Conservation (phyloP, 2,888 invertebrate genomes). For the Saturnia pavonia region DNA sequence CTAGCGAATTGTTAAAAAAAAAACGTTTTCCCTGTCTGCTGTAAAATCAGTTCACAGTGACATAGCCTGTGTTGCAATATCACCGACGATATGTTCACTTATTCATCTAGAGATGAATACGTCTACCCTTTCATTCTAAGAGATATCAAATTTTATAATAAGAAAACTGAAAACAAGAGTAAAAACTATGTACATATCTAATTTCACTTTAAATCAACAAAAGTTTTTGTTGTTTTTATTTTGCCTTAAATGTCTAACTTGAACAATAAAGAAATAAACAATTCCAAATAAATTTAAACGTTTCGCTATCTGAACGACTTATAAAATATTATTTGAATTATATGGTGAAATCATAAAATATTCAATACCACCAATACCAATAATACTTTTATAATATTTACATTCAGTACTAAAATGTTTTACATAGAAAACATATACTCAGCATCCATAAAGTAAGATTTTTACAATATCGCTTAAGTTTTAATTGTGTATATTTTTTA, state of each 20-base stretch:
- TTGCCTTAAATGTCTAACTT: background rate
- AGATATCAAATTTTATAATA: too few species aligned
- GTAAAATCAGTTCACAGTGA: too few species aligned
- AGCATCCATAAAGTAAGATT: background rate
- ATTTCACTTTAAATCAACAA: too few species aligned
- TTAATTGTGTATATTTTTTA: background rate
- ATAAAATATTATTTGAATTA: background rate
- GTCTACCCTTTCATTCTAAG: too few species aligned
- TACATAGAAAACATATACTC: background rate
- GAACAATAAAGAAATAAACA: slow-evolving; percentile 2
- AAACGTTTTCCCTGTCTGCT: too few species aligned
- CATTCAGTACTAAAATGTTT: background rate
- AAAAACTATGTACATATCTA: too few species aligned
- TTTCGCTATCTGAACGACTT: background rate
- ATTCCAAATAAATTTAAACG: background rate
- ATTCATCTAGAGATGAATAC: too few species aligned
- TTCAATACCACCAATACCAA: slow-evolving; percentile 13
- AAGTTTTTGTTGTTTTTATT: background rate
- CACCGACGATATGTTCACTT: too few species aligned
- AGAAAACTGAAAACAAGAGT: too few species aligned
- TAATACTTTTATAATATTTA: slow-evolving; percentile 16
- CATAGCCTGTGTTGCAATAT: too few species aligned
- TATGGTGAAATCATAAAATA: background rate
- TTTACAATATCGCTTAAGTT: background rate
- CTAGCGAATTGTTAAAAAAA: too few species aligned